Evolutionary conservation across 2,113 vertebrate genomes (phyloP), one percentile per base, ranked within the genome.

Genomic region (Prionailurus viverrinus): DNA sequence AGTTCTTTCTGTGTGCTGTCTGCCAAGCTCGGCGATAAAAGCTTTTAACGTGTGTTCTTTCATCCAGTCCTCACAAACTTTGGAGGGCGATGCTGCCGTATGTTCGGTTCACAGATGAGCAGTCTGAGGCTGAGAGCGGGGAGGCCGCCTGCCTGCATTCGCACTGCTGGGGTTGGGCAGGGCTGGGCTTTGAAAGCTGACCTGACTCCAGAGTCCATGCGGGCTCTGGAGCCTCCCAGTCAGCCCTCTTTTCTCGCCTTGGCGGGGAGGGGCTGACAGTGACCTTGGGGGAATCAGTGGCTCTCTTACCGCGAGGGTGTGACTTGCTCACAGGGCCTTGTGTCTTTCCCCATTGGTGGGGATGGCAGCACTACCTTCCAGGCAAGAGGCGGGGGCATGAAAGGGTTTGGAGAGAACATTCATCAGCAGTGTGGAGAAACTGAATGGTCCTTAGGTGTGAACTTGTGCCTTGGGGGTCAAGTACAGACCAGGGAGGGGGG

Each of bases 181-280:
- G 88, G 36, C 76, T 93, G 81, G 51, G 53, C 61, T 81, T 53
- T 83, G 83, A 84, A 96, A 91, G 58, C 80, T 51, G 76, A 94
- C 93, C 48, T 68, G 91, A 66, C 95, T 92, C 33, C 55, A 89
- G 93, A 97, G 94, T 92, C 73, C 74, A 48, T 63, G 25, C 31
- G 1, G 18, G 66, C 58, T 81, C 41, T 68, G 61, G 86, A 91
- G 33, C 39, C 66, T 97, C 81, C 53, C 27, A 18, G 89, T 80
- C 58, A 78, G 53, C 36, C 58, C 15, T 73, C 63, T 68, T 18
- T 48, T 71, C 81, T 94, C 33, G 58, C 51, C 18, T 45, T 11
- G 23, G 63, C 16, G 58, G 81, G 84, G 78, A 45, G 68, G 84
- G 48, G 94, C 58, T 74, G 41, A 19, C 4, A 3, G 55, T 48